Base-by-base conservation (phyloP, 1,140 invertebrate species). In the Drosophila murphyi region DNA sequence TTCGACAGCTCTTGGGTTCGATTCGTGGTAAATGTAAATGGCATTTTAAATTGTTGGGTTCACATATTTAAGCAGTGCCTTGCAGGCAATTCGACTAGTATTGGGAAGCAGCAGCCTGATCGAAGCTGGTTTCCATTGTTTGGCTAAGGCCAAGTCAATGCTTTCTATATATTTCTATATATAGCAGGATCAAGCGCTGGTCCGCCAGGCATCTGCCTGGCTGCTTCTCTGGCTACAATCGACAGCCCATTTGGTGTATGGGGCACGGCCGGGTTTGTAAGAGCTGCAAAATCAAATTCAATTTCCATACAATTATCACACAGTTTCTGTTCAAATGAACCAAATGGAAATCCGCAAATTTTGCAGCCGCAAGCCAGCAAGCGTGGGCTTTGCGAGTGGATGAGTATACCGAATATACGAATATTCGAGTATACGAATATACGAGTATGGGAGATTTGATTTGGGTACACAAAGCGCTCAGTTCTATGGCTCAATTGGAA, bases 251-350 rank as follows among this genome's bases (percentile, higher is more conserved):
- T 50, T 3, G 7, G 47, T 50, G 47, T 43, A 43, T 20, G 28
- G 28, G 7, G 29, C 47, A 50, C 10, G 2, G 39, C 55, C 0
- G 20, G 20, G 65, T 61, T 39, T 7, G 39, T 43, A 43, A n/a
- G 39, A 63, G 51, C 45, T 65, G 51, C 56, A 45, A 52, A 78
- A 76, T 76, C 29, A 60, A 81, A 86, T 86, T 86, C 75, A 87
- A 87, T 86, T 86, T 82, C 70, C 82, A 87, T 82, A 86, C 75
- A 80, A 86, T 69, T 86, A 82, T 87, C 65, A 41, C 45, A 56
- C 39, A 74, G 74, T 68, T 82, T 77, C 71, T 47, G 67, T 77
- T 73, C 51, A 77, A 77, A 62, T 81, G 57, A 67, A 65, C 43
- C 68, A 83, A 68, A 68, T 48, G 67, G 72, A 62, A 71, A 56